Percentiles rank a stretch among this genome's conserved stretches.
Evolutionary conservation across 2,797 vertebrate species (phyloP).

Genomic region (Megalops cyprinoides): DNA sequence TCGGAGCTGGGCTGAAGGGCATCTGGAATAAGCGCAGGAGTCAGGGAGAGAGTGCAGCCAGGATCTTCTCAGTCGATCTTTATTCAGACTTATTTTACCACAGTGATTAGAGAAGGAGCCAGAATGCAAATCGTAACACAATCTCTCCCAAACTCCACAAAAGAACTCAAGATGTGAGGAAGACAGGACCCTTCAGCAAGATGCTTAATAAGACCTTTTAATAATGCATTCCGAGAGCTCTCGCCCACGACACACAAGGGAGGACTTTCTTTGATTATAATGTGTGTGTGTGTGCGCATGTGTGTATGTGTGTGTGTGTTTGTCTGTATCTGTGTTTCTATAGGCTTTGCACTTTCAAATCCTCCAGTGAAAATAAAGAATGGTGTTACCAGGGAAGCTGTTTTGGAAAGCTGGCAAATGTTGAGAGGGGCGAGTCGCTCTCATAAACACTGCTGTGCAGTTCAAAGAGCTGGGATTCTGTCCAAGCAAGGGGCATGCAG

Average conservation of each 20-base stretch:
- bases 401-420: conserved; percentile 76
- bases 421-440: conserved; percentile 59
- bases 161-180: background rate
- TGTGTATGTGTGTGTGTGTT: conserved; percentile 25
- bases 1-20: background rate
- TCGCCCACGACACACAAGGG: conserved; percentile 1
- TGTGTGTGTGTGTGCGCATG: conserved; percentile 7
- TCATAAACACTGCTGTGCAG: conserved; percentile 59
- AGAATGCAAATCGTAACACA: background rate
- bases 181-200: background rate
- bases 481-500: conserved; percentile 42
- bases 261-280: background rate
- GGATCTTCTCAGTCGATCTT: background rate
- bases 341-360: conserved; percentile 42
- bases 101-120: background rate
- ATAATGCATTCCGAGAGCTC: background rate
- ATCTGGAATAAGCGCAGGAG: background rate
- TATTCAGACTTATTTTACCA: background rate
- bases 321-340: conserved; percentile 29
- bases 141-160: background rate
- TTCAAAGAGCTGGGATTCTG: conserved; percentile 56
- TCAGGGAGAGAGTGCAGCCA: background rate
- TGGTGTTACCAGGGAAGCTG: conserved; percentile 67
- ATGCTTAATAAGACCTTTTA: conserved; percentile 7
- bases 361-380: conserved; percentile 55